Evolutionary conservation across 2,888 invertebrate genomes (phyloP).

Genomic region (Apodemia mormo): DNA sequence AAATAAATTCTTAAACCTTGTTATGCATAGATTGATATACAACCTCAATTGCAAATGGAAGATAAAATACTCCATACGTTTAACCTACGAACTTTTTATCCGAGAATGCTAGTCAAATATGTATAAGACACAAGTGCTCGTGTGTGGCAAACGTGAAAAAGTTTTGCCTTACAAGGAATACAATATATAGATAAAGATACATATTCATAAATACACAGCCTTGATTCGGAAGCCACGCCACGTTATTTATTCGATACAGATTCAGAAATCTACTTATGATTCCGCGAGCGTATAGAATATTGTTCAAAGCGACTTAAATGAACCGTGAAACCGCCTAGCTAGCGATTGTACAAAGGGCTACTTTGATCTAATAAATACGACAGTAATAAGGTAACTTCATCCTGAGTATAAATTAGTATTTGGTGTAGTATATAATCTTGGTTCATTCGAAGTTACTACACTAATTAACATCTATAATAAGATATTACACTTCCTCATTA

Average conservation of each 20-base stretch:
- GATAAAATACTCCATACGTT: background rate
- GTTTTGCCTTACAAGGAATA: background rate
- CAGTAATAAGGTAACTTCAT: constrained; percentile 8
- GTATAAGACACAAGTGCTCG: background rate
- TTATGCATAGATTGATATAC: no score
- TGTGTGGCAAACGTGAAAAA: constrained; percentile 1
- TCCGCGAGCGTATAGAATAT: constrained; percentile 9
- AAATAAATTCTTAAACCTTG: no score
- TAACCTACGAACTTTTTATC: background rate
- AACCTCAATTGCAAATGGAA: background rate
- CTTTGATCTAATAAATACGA: constrained; percentile 1
- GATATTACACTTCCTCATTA: background rate
- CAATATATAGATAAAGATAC: background rate
- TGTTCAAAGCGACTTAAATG: constrained; percentile 12
- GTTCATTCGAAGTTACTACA: background rate
- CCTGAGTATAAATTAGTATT: background rate
- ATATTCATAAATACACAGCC: background rate
- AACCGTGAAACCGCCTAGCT: constrained; percentile 8
- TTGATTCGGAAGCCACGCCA: background rate
- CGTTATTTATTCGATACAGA: constrained; percentile 13
- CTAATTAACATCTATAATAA: background rate
- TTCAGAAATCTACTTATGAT: constrained; percentile 13
- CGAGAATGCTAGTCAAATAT: background rate
- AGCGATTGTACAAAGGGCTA: constrained; percentile 11
- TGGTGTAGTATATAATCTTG: background rate